Percentiles rank a stretch among this genome's conserved stretches.
Evolutionary conservation across 2,797 vertebrate species (phyloP).

Genomic region (Myiotriccus ornatus): DNA sequence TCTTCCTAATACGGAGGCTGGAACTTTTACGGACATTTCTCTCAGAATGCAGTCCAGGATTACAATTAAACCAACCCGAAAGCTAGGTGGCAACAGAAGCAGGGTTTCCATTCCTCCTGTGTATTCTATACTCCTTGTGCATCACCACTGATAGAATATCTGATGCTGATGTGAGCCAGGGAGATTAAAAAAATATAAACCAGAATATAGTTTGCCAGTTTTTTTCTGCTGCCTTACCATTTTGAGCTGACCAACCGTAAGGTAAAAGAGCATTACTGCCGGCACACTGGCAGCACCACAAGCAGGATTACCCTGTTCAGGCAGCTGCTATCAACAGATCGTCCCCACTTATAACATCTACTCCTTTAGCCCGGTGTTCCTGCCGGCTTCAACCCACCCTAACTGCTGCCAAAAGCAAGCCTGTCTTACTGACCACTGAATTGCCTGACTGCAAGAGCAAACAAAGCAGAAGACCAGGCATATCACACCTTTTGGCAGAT

Average conservation of each 20-base stretch:
- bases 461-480: not conserved
- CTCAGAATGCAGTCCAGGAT: not conserved
- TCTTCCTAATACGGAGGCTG: accelerated
- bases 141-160: not conserved
- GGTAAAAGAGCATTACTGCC: not conserved
- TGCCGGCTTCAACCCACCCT: not conserved
- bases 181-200: not conserved
- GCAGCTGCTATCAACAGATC: not conserved
- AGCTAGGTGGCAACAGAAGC: not conserved
- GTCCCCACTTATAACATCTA: not conserved
- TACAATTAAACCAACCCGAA: not conserved
- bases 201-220: not conserved
- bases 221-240: not conserved
- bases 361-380: not conserved
- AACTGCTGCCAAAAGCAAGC: not conserved
- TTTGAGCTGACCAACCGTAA: not conserved
- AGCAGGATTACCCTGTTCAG: not conserved
- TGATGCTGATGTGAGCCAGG: not conserved
- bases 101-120: not conserved
- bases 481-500: not conserved
- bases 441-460: not conserved
- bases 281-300: not conserved
- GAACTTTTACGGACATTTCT: not conserved
- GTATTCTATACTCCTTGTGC: not conserved
- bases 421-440: not conserved